Evolutionary conservation across 1,140 invertebrate genomes (phyloP).

Genomic region (Anadara kagoshimensis): DNA sequence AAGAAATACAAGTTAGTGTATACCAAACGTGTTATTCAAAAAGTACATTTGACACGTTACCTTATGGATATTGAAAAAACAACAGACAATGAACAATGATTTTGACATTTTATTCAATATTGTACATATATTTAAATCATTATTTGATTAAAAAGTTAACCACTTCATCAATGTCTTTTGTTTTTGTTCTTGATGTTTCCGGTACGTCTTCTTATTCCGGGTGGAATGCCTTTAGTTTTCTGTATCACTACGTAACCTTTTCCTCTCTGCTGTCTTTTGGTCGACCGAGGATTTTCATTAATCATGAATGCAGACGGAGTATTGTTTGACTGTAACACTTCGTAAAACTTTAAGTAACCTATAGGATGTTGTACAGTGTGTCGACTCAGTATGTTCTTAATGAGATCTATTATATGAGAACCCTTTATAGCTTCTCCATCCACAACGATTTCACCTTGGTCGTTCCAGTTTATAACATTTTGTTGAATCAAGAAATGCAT

Average conservation of each 20-base stretch:
- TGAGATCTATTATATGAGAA: constrained; percentile 25
- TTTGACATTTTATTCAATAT: not conserved
- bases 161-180: not conserved
- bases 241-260: not conserved
- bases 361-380: not conserved
- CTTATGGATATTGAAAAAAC: constrained; percentile 38
- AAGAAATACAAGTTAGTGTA: constrained; percentile 37
- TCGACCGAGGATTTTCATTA: not conserved
- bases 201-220: not conserved
- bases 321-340: not conserved
- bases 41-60: constrained; percentile 28
- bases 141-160: not conserved
- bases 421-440: constrained; percentile 6
- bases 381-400: constrained; percentile 11
- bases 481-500: no score
- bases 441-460: constrained; percentile 4
- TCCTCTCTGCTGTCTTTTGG: no score
- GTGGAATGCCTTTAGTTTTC: not conserved
- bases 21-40: constrained; percentile 30
- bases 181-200: not conserved
- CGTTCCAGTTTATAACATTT: constrained; percentile 9
- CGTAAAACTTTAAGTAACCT: constrained; percentile 4
- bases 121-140: not conserved
- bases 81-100: not conserved
- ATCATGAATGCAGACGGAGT: constrained; percentile 19